Conservation (phyloP, 2,888 invertebrate species). For the Eristalis pertinax region DNA sequence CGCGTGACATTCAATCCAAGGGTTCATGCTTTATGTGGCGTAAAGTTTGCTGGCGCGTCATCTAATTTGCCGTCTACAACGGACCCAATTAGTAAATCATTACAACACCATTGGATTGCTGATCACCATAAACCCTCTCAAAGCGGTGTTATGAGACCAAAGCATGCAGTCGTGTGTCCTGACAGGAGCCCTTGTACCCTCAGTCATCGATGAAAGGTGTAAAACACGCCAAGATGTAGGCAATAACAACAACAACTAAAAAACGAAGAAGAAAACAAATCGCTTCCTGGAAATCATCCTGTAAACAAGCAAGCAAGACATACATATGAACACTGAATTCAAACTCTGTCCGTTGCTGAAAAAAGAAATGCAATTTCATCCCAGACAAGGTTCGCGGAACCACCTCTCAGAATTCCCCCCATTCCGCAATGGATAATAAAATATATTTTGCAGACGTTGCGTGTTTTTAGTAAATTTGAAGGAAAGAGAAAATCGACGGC, state of each 20-base stretch:
- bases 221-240: conserved; percentile 42
- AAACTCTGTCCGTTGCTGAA: conserved; percentile 28
- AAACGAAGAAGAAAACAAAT: too few species aligned
- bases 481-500: conserved; percentile 59
- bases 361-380: conserved; percentile 46
- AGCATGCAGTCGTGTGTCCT: conserved; percentile 20
- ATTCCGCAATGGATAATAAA: conserved; percentile 34
- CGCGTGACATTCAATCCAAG: conserved; percentile 54
- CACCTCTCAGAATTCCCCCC: neutral
- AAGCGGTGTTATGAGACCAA: conserved; percentile 2
- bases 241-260: conserved; percentile 16
- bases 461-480: conserved; percentile 55
- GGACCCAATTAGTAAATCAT: conserved; percentile 56
- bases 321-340: conserved; percentile 18
- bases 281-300: conserved; percentile 50
- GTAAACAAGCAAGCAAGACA: conserved; percentile 2
- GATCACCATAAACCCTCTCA: conserved; percentile 23
- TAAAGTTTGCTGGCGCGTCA: conserved; percentile 22
- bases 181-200: neutral
- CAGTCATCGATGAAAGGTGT: conserved; percentile 24
- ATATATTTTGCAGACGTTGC: conserved; percentile 67
- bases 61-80: conserved; percentile 28
- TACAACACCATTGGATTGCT: conserved; percentile 31
- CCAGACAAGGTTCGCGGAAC: conserved; percentile 28
- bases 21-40: conserved; percentile 52